Evolutionary conservation across 1,140 invertebrate species (phyloP), one percentile per base, ranked within the genome.

Genomic region (Pseudomyrmex gracilis): DNA sequence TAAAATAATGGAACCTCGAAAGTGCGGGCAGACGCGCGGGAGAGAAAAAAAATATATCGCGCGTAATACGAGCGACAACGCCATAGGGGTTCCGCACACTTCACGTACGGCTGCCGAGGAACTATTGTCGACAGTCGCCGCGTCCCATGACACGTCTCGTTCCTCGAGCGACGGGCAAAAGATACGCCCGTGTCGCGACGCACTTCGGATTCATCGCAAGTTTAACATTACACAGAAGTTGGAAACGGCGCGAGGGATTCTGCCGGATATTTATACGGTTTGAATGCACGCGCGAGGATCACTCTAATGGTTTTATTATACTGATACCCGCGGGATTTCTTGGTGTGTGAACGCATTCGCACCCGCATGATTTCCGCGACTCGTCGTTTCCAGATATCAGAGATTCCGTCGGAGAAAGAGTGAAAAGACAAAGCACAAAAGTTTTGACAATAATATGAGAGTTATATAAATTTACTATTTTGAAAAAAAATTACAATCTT

Each of bases 211-310:
- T 93, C 93, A 93, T 93, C 92, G 92, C 91, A 90, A 93, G 91
- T 92, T 92, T 91, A 92, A 91, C 90, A 91, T 93, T 93, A 92
- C 91, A 90, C 91, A 91, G 91, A 93, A 93, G 92, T 93, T 93
- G 92, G 92, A 93, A 93, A 93, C 91, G 90, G 92, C 92, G 90
- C 91, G 91, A 92, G 93, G 92, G 93, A 93, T 93, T 93, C 91
- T 89, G 87, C 89, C 90, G 91, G 93, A 93, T 93, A 93, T 92
- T 91, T 92, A 91, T 91, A 90, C 90, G 88, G 89, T 92, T 92
- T 89, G 91, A 91, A 92, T 92, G 86, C 90, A 87, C 90, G 89
- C 86, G 91, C 87, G 91, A 91, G 91, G 91, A 92, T 92, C 91
- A 92, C 83, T 90, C 91, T 92, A 92, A 92, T 92, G 91, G 91